phyloP scores from a whole-genome alignment of 2,888 invertebrate species.

The Epiblema foenella region DNA sequence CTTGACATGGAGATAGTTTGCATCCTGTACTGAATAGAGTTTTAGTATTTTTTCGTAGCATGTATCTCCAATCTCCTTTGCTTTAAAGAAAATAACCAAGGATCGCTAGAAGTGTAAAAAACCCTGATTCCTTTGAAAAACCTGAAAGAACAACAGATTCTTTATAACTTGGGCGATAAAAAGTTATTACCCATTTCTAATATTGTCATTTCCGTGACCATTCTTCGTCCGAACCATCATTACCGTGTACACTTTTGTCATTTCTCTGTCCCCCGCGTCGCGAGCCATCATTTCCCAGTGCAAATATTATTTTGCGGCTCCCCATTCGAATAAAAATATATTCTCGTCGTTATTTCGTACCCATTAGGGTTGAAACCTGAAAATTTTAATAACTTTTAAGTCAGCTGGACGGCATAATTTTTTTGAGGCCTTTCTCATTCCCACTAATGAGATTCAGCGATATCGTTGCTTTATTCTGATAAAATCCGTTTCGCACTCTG shows the following conservation, averaged over 20 bases:
- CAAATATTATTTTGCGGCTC: constrained; percentile 33
- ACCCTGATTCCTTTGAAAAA: constrained; percentile 24
- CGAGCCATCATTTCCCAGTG: constrained; percentile 26
- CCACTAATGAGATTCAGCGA: constrained; percentile 42
- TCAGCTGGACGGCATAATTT: constrained; percentile 20
- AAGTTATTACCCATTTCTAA: constrained; percentile 43
- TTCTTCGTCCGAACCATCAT: constrained; percentile 38
- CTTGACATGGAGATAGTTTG: too few species aligned
- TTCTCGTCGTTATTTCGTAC: constrained; percentile 4
- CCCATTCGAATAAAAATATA: background rate
- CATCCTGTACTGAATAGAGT: too few species aligned
- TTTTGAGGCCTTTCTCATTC: constrained; percentile 40
- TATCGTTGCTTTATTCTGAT: constrained; percentile 41
- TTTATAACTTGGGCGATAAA: constrained; percentile 39
- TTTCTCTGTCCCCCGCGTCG: constrained; percentile 21
- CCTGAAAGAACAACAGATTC: constrained; percentile 28
- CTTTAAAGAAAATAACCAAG: constrained; percentile 15
- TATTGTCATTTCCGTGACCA: constrained; percentile 42
- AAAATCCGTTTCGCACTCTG: constrained; percentile 43
- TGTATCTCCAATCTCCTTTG: constrained; percentile 3
- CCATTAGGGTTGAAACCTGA: constrained; percentile 13
- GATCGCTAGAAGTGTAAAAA: constrained; percentile 24
- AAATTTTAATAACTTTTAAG: background rate
- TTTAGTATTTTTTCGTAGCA: too few species aligned
- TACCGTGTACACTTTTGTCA: constrained; percentile 44